Evolutionary conservation across 1,140 invertebrate species (phyloP).

Genomic region (Brachionus manjavacas): DNA sequence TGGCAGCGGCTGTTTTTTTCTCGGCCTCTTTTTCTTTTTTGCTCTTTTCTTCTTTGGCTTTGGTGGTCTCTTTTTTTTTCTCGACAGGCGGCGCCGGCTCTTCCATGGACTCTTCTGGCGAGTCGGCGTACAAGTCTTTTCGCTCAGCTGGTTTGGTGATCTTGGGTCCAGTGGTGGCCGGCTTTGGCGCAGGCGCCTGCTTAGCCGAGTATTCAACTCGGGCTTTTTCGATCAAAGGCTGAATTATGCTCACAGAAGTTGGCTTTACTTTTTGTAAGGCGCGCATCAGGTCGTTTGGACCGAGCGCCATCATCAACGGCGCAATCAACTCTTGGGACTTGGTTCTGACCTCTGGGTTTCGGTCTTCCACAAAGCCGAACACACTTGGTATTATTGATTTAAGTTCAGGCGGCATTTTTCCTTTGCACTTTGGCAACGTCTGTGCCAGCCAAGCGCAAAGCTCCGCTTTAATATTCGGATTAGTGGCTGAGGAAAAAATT

Average conservation of each 20-base stretch:
- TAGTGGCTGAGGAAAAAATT: conserved; percentile 71
- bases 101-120: conserved; percentile 9
- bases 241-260: background rate
- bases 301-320: conserved; percentile 85
- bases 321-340: conserved; percentile 79
- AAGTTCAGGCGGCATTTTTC: conserved; percentile 62
- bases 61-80: background rate
- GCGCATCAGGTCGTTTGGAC: conserved; percentile 74
- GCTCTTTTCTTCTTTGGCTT: conserved; percentile 9
- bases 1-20: conserved; percentile 39
- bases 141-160: background rate
- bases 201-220: conserved; percentile 76
- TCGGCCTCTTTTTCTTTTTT: conserved; percentile 42
- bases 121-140: conserved; percentile 31
- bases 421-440: background rate
- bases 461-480: conserved; percentile 72
- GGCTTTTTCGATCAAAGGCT: conserved; percentile 74
- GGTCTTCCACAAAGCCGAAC: conserved; percentile 79
- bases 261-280: conserved; percentile 68
- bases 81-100: background rate
- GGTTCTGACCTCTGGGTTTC: conserved; percentile 82
- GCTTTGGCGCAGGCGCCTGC: conserved; percentile 48
- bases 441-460: conserved; percentile 45
- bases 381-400: conserved; percentile 75
- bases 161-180: background rate